Conservation (phyloP, 2,797 vertebrate genomes). For the Takifugu rubripes region DNA sequence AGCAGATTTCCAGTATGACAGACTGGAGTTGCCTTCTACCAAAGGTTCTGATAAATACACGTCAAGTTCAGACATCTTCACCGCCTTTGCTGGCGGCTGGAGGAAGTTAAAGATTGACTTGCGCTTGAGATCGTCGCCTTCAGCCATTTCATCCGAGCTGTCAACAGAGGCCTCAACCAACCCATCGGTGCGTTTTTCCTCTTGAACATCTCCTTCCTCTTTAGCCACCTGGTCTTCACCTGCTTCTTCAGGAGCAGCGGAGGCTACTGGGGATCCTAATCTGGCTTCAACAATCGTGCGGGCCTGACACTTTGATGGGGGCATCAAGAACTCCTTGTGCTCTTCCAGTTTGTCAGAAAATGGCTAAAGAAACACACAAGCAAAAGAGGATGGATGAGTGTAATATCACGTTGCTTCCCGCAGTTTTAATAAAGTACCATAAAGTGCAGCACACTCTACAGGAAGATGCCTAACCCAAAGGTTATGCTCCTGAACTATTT, state of each 20-base stretch:
- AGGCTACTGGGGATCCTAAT: conserved; percentile 17
- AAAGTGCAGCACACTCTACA: too few species aligned
- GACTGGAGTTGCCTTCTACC: conserved; percentile 40
- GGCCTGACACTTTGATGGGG: conserved; percentile 63
- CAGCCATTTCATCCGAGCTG: conserved; percentile 12
- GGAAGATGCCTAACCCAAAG: too few species aligned
- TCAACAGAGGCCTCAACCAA: conserved; percentile 10
- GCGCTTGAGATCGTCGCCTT: conserved; percentile 51
- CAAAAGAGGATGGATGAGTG: not conserved
- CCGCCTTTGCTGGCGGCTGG: conserved; percentile 52
- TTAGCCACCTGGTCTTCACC: conserved; percentile 9
- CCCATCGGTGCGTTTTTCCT: conserved; percentile 2
- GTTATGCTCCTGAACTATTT: not conserved
- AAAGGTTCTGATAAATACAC: conserved; percentile 68
- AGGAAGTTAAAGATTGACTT: conserved; percentile 56
- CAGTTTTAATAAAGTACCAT: not conserved
- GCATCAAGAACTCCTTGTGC: conserved; percentile 34
- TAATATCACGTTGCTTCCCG: not conserved
- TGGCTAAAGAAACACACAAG: conserved; percentile 42
- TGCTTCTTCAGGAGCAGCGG: conserved; percentile 3
- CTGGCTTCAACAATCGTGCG: conserved; percentile 47
- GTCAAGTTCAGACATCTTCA: conserved; percentile 62
- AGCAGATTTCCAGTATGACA: conserved; percentile 71
- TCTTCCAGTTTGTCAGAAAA: conserved; percentile 60
- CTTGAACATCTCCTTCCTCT: conserved; percentile 9